These are phyloP conservation scores for Mythimna pallens DNA, from an alignment of 2,888 invertebrate genomes.

Conservation along the genomic window DNA sequence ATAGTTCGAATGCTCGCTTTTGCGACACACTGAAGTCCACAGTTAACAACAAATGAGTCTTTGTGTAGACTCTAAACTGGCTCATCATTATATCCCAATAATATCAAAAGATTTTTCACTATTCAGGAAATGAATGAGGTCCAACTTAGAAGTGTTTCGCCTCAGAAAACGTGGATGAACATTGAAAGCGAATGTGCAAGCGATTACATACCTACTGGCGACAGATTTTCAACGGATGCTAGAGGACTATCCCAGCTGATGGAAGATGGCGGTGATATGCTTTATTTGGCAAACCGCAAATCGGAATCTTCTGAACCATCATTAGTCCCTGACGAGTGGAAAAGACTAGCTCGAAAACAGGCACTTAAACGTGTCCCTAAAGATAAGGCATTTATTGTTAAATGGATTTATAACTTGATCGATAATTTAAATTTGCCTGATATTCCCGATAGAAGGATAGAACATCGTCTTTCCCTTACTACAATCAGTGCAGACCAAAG, in stretches of 20 bases:
- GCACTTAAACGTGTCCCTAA: slow-evolving; percentile 61
- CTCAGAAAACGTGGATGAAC: slow-evolving; percentile 66
- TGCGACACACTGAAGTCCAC: too few species aligned
- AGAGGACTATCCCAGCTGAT: background rate
- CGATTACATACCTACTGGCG: background rate
- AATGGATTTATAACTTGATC: slow-evolving; percentile 73
- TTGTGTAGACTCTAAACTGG: background rate
- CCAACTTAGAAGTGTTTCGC: slow-evolving; percentile 79
- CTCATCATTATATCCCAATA: background rate
- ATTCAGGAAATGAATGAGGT: slow-evolving; percentile 79
- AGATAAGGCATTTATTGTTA: slow-evolving; percentile 74
- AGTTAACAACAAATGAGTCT: background rate
- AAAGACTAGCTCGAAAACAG: slow-evolving; percentile 63
- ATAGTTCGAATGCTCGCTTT: too few species aligned
- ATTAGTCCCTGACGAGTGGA: slow-evolving; percentile 72
- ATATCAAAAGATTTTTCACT: background rate
- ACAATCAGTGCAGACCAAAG: background rate
- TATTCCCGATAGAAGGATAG: background rate
- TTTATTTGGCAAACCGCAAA: slow-evolving; percentile 59
- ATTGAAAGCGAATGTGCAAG: slow-evolving; percentile 39
- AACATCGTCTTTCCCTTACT: background rate
- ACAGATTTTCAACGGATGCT: background rate
- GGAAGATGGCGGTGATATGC: slow-evolving; percentile 50
- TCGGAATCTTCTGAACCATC: slow-evolving; percentile 67
- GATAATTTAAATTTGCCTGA: slow-evolving; percentile 61